These are phyloP conservation scores for Microtus montanus DNA, from an alignment of 2,113 vertebrate genomes.

Conservation along the genomic window DNA sequence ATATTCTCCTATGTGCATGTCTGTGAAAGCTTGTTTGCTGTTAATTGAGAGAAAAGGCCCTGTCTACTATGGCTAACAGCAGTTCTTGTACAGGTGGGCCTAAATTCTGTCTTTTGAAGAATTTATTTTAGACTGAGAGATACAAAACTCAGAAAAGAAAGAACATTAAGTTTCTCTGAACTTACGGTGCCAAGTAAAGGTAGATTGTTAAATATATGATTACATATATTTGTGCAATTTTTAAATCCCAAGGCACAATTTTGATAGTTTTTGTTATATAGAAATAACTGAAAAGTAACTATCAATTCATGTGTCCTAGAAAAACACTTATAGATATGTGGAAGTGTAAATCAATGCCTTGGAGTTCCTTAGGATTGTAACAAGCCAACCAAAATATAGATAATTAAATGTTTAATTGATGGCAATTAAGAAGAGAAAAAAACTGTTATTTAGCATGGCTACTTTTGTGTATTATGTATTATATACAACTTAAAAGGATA, in stretches of 20 bases:
- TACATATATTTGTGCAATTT: background rate
- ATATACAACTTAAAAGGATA: background rate
- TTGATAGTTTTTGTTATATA: background rate
- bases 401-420: slow-evolving; percentile 56
- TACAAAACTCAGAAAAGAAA: background rate
- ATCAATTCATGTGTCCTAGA: background rate
- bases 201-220: background rate
- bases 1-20: background rate
- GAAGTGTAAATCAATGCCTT: slow-evolving; percentile 10
- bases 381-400: background rate
- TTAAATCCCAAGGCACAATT: background rate
- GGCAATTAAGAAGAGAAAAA: background rate
- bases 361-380: slow-evolving; percentile 16
- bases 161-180: background rate
- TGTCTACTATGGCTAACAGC: background rate
- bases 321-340: background rate
- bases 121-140: background rate
- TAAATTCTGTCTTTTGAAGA: background rate
- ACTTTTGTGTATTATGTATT: background rate
- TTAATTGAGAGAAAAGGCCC: too few relatives aligned
- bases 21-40: background rate
- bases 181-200: background rate
- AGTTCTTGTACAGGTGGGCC: background rate
- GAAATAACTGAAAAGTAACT: background rate
- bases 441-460: background rate